A percentile compares a stretch with the other conserved stretches of the same genome.
phyloP scores from a whole-genome alignment of 2,797 vertebrate species.

The Urophycis tenuis region DNA sequence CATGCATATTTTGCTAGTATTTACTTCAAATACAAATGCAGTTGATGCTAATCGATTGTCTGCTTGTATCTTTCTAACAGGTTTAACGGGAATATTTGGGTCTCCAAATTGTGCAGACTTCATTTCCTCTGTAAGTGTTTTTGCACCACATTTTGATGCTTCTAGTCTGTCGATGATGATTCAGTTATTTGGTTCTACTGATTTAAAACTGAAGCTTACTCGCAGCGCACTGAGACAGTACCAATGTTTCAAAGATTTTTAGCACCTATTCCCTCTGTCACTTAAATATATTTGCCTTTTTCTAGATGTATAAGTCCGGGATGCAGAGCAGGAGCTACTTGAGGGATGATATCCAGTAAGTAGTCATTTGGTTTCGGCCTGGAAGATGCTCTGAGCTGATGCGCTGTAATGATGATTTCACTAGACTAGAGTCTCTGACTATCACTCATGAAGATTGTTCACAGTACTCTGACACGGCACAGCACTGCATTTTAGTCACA shows the following conservation, averaged over 20 bases:
- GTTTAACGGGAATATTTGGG: too few relatives aligned
- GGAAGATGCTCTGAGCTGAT: slow-evolving; percentile 10
- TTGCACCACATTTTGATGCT: too few relatives aligned
- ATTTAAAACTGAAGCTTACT: slow-evolving; percentile 70
- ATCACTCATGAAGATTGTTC: slow-evolving; percentile 49
- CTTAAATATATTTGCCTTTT: neutral
- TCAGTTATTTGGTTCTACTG: too few relatives aligned
- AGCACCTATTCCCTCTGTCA: too few relatives aligned
- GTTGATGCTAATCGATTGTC: too few relatives aligned
- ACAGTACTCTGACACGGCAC: slow-evolving; percentile 64
- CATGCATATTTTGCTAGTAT: too few relatives aligned
- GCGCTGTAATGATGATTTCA: slow-evolving; percentile 56
- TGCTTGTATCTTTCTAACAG: too few relatives aligned
- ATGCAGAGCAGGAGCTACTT: slow-evolving; percentile 28
- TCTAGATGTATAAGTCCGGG: slow-evolving; percentile 24
- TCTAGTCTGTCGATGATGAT: too few relatives aligned
- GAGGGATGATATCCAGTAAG: neutral
- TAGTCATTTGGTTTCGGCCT: slow-evolving; percentile 14
- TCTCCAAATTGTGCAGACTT: too few relatives aligned
- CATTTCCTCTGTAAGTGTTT: too few relatives aligned
- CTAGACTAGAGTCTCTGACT: slow-evolving; percentile 70
- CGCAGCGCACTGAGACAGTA: slow-evolving; percentile 76
- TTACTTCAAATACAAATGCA: too few relatives aligned
- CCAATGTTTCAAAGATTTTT: too few relatives aligned
- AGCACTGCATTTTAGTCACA: neutral